Base-by-base conservation (phyloP, 2,888 invertebrate species). In the Plagodis dolabraria region DNA sequence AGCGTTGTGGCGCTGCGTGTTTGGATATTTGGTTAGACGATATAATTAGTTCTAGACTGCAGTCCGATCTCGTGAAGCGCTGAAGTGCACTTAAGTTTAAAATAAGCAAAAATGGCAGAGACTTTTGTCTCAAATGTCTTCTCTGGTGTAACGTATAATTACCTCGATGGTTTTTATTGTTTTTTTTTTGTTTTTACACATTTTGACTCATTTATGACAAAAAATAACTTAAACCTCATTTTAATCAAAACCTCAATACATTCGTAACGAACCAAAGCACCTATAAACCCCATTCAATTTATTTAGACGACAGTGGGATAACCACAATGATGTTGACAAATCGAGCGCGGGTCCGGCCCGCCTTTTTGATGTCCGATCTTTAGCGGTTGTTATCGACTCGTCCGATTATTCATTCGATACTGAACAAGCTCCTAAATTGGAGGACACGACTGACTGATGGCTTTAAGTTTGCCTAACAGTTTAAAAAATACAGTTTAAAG, bases 291-390 rank as follows among this genome's bases (percentile, higher is more conserved):
- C 76, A 82, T 80, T 83, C 87, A 86, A 89, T 91, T 89, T 89
- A 86, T 91, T 82, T 77, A 72, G 75, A 60, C 77, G 82, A 74
- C 80, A 79, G 73, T 70, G 64, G 76, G 75, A 79, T 78, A 79
- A 79, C 85, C 85, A 72, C 83, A 81, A 81, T 87, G 89, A 91
- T 89, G 90, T 89, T 89, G 91, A 91, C 89, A 91, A 90, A 91
- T 91, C 84, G 86, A 81, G 79, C 75, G 75, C 72, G 73, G 64
- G 67, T 65, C 67, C 71, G 84, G 58, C 68, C 87, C 91, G 89
- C 91, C 92, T 88, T 83, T 91, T 85, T 81, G 82, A 74, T 92
- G 91, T 90, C 82, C 84, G 79, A 88, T 89, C 87, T 86, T 83
- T 81, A 75, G 70, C 72, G 73, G 70, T 75, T 75, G 73, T 79